phyloP scores from a whole-genome alignment of 2,888 invertebrate species.

The Sialis fuliginosa region DNA sequence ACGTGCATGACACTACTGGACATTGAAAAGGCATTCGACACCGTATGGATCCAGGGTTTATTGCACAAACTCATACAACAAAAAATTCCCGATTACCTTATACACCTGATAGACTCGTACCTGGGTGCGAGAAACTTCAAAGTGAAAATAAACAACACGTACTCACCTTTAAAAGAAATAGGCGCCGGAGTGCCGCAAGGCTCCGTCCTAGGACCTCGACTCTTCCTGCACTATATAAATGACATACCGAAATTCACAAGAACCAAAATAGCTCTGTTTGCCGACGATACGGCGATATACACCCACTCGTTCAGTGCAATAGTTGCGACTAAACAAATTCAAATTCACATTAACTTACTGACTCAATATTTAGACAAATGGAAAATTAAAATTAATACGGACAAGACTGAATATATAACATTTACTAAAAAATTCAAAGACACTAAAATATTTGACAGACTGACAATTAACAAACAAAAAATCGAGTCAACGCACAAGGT shows the following conservation, averaged over 20 bases:
- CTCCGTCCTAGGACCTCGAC: too few species aligned
- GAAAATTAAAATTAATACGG: background rate
- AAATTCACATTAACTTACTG: background rate
- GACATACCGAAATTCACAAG: background rate
- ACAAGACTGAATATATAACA: background rate
- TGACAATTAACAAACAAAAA: background rate
- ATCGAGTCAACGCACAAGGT: background rate
- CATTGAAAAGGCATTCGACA: too few species aligned
- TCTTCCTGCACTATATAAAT: background rate
- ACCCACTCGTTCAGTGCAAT: background rate
- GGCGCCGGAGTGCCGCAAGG: too few species aligned
- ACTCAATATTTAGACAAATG: background rate
- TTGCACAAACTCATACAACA: too few species aligned
- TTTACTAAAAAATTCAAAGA: background rate
- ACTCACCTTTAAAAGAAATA: background rate
- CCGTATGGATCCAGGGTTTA: constrained; percentile 13
- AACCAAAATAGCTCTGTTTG: background rate
- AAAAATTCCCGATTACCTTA: background rate
- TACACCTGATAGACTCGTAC: background rate
- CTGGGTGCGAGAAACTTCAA: background rate
- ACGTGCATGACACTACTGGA: constrained; percentile 4
- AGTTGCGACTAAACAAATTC: background rate
- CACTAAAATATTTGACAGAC: background rate
- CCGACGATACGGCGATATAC: background rate
- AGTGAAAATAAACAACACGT: background rate